Evolutionary conservation across 2,888 invertebrate genomes (phyloP).

Genomic region (Lumbricus terrestris): DNA sequence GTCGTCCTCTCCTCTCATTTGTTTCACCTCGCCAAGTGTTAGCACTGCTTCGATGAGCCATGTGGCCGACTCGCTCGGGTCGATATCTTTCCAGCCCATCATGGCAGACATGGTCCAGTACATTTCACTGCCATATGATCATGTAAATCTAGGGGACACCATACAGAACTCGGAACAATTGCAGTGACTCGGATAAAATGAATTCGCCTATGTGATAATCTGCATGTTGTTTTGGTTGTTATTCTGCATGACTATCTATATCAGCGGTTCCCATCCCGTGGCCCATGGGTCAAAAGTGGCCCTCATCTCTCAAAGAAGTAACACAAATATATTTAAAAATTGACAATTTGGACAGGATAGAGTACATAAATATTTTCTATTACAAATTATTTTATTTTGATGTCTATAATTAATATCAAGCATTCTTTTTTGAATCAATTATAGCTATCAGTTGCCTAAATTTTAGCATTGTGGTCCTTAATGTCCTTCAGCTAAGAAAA

Average conservation of each 20-base stretch:
- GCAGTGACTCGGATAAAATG: background rate
- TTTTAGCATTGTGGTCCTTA: too few species aligned
- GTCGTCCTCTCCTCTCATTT: background rate
- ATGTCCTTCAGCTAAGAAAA: too few species aligned
- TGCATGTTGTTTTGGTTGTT: background rate
- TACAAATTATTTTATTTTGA: too few species aligned
- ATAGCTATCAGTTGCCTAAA: too few species aligned
- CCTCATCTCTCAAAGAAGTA: too few species aligned
- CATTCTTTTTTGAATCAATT: too few species aligned
- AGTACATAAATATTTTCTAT: too few species aligned
- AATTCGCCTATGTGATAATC: background rate
- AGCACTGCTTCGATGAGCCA: background rate
- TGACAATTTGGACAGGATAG: too few species aligned
- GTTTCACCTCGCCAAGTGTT: background rate
- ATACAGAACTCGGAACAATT: background rate
- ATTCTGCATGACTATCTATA: background rate
- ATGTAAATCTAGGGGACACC: background rate
- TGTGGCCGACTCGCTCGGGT: background rate
- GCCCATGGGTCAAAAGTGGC: too few species aligned
- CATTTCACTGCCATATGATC: conserved; percentile 4
- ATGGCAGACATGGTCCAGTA: background rate
- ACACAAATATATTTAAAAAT: too few species aligned
- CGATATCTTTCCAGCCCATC: background rate
- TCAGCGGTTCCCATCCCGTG: too few species aligned
- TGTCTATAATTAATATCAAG: too few species aligned